A percentile compares a stretch with the other conserved stretches of the same genome.
Conservation (phyloP, 1,140 invertebrate species). For the Oedothorax gibbosus region DNA sequence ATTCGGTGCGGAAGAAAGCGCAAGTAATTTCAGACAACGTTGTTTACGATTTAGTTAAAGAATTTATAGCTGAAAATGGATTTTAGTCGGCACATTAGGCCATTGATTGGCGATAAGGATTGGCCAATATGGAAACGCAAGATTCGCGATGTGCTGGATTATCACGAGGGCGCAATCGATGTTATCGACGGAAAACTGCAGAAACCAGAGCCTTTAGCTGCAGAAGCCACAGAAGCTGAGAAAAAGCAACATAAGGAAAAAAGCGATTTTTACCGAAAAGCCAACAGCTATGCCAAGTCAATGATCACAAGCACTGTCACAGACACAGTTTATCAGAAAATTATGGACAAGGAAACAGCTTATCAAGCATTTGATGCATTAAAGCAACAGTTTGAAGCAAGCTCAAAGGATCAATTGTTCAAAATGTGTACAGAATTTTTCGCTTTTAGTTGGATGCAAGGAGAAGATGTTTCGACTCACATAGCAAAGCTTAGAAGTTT, state of each 20-base stretch:
- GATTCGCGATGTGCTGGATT: neutral
- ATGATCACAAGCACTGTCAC: constrained; percentile 37
- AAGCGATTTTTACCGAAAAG: neutral
- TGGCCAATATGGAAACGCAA: no score
- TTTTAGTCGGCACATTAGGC: no score
- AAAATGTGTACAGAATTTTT: no score
- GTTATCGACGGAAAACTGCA: constrained; percentile 24
- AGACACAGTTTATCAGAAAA: constrained; percentile 22
- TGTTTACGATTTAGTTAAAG: no score
- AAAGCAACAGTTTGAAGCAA: constrained; percentile 11
- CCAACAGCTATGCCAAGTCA: constrained; percentile 23
- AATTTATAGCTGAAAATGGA: no score
- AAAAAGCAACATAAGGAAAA: constrained; percentile 7
- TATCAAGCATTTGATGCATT: constrained; percentile 26
- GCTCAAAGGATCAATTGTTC: no score
- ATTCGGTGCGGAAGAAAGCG: no score
- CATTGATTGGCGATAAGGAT: no score
- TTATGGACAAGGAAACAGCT: constrained; percentile 28
- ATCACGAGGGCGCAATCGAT: constrained; percentile 24
- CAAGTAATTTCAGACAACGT: no score
- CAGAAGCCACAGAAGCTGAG: neutral
- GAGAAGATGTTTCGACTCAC: no score
- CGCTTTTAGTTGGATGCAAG: no score
- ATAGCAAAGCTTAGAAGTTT: no score
- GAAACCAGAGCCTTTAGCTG: neutral